Conservation (phyloP, 2,888 invertebrate species). For the Cephus pulcher region DNA sequence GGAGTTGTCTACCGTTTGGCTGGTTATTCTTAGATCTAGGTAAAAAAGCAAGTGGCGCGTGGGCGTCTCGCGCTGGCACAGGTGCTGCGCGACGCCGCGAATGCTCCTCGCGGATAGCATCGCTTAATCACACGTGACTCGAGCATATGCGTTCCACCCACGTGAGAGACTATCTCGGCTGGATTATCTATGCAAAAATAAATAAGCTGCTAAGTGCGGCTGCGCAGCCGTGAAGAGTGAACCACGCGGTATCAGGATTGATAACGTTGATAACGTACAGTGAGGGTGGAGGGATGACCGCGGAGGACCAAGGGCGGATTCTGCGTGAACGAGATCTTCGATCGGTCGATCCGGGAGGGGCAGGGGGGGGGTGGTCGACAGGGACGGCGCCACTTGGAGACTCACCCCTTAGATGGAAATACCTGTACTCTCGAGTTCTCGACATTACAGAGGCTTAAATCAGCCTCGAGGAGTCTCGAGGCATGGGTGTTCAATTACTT, state of each 20-base stretch:
- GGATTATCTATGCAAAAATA: constrained; percentile 63
- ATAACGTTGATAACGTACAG: background rate
- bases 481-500: constrained; percentile 57
- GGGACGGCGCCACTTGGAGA: constrained; percentile 24
- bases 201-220: constrained; percentile 51
- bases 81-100: background rate
- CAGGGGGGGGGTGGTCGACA: background rate
- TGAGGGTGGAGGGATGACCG: too few relatives aligned
- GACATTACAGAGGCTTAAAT: constrained; percentile 53
- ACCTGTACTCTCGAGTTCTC: constrained; percentile 27
- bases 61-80: constrained; percentile 43
- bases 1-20: background rate
- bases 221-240: background rate
- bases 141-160: constrained; percentile 57
- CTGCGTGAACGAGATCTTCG: background rate
- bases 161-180: constrained; percentile 21
- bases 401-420: constrained; percentile 39
- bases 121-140: constrained; percentile 63
- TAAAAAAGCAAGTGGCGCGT: constrained; percentile 36
- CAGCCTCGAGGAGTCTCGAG: constrained; percentile 50
- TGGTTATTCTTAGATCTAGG: background rate
- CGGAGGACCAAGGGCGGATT: background rate
- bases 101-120: constrained; percentile 52
- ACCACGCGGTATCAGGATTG: background rate
- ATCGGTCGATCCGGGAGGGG: background rate